Base-by-base conservation (phyloP, 2,888 invertebrate genomes). In the Lymantria dispar region DNA sequence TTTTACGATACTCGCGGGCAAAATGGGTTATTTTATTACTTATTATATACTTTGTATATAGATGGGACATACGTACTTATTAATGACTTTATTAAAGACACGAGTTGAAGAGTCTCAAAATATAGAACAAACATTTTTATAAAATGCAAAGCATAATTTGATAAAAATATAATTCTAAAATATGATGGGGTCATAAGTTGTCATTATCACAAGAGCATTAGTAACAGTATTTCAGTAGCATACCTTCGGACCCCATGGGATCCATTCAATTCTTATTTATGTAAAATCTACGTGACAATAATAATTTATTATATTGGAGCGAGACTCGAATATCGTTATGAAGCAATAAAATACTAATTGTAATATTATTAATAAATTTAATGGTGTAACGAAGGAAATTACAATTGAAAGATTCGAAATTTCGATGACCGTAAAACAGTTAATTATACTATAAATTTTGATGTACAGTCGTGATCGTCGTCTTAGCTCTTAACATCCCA, bases 221-320 rank as follows among this genome's bases (percentile, higher is more conserved):
- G 48, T 54, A 50, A 50, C 13, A 47, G 30, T 22, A 46, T 41
- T 15, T 39, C 47, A 42, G 31, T 5, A 33, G 30, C 48, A 51
- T 50, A 30, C 40, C 45, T 42, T 39, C 41, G 14, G 38, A 43
- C 29, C n/a, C 49, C 40, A 60, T 50, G 39, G 48, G 37, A 55
- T 50, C 54, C 45, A 42, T 53, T 50, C 51, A 41, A 53, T 53
- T 40, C 47, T 46, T 65, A 62, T 67, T 67, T 60, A 67, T 63
- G 62, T 53, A 52, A 57, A 54, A 64, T 57, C 52, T 63, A 60
- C 64, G 68, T 70, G 66, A 60, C 54, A 64, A 63, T 61, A 68
- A 64, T 74, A 67, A 73, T 68, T 74, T 72, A 76, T 64, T 64
- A 65, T 68, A 67, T 62, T 47, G 43, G 45, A 59, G 62, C 72